Base-by-base conservation (phyloP, 37 sponge, comb jelly and placozoan species). In the Chondrosia reniformis region DNA sequence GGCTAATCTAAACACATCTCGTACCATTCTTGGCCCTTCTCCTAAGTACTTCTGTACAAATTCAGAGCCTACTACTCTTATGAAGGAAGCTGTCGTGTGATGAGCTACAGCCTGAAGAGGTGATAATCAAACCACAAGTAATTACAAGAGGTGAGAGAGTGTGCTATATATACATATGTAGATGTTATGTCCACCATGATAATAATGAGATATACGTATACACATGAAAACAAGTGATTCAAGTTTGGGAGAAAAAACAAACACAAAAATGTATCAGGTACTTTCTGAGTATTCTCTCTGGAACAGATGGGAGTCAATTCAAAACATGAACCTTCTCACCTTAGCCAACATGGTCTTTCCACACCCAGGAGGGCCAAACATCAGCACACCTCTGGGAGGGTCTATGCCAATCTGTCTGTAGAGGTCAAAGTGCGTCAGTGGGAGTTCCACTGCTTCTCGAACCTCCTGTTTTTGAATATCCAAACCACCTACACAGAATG, bases 261-360 rank as follows among this genome's bases (percentile, higher is more conserved):
- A n/a, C n/a, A n/a, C n/a, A n/a, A n/a, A n/a, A n/a, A n/a, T n/a
- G n/a, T n/a, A n/a, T n/a, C n/a, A n/a, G n/a, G n/a, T n/a, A n/a
- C n/a, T n/a, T n/a, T n/a, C n/a, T n/a, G n/a, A n/a, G n/a, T n/a
- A n/a, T n/a, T n/a, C n/a, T n/a, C n/a, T n/a, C n/a, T n/a, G n/a
- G n/a, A n/a, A n/a, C n/a, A n/a, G n/a, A n/a, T n/a, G n/a, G n/a
- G n/a, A n/a, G n/a, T n/a, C n/a, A n/a, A n/a, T n/a, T n/a, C n/a
- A n/a, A n/a, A n/a, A n/a, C n/a, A n/a, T n/a, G n/a, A 7, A 2
- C 72, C 32, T 44, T n/a, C 42, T 5, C 12, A 69, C 72, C 72
- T 97, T 97, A 13, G 99, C 99, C 67, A 97, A 79, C 99, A 97
- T 97, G 17, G 99, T 97, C 80, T 97, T 97, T 21, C 99, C 99